Conservation (phyloP, 2,888 invertebrate species). For the Rapana venosa region DNA sequence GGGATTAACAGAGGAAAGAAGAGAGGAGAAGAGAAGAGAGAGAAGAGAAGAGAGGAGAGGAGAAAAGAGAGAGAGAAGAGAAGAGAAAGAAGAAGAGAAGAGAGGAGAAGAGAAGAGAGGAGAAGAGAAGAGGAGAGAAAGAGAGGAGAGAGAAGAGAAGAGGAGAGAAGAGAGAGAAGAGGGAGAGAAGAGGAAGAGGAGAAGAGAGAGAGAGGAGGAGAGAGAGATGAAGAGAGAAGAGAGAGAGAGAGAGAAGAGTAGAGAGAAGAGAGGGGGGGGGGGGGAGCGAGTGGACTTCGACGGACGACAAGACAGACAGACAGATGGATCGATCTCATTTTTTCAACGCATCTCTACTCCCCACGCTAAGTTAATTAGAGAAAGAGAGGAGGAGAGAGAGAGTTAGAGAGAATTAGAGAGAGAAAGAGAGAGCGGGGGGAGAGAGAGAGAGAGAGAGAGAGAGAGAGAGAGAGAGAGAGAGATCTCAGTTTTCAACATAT, state of each 20-base stretch:
- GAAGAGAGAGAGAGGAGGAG: too few relatives aligned
- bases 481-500: too few relatives aligned
- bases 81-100: neutral
- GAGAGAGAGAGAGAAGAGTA: neutral
- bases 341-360: too few relatives aligned
- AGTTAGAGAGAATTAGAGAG: neutral
- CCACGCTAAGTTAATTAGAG: neutral
- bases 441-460: neutral
- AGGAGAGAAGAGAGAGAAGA: neutral
- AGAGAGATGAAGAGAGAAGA: neutral
- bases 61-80: neutral
- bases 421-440: neutral
- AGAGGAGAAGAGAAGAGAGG: neutral
- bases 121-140: too few relatives aligned
- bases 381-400: neutral
- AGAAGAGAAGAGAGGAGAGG: neutral
- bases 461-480: too few relatives aligned
- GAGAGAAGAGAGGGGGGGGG: neutral
- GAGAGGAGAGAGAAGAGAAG: neutral
- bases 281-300: too few relatives aligned
- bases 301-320: too few relatives aligned
- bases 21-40: neutral
- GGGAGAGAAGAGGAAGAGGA: too few relatives aligned
- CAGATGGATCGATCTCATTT: too few relatives aligned
- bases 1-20: too few relatives aligned